phyloP scores from a whole-genome alignment of 1,140 invertebrate genomes.

The Aplysia californica region DNA sequence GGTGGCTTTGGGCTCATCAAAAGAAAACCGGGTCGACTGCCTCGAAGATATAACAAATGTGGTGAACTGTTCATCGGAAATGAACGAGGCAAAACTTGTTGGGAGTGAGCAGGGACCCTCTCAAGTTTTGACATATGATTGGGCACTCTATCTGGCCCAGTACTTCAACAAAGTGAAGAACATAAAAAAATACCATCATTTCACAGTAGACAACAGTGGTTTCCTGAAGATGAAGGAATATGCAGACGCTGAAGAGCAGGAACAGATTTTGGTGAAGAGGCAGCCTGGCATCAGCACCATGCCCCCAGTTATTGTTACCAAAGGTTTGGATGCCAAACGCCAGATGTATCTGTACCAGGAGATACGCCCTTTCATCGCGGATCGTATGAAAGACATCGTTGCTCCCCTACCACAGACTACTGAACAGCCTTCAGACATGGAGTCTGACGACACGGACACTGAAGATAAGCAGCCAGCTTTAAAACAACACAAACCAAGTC shows the following conservation, averaged over 20 bases:
- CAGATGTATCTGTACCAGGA: conserved; percentile 33
- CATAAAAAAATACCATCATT: conserved; percentile 18
- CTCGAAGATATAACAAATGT: conserved; percentile 21
- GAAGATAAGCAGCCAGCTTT: not conserved
- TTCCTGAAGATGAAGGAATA: not conserved
- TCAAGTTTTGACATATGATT: conserved; percentile 2
- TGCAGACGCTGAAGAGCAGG: not conserved
- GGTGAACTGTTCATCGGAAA: not conserved
- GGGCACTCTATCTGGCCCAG: not conserved
- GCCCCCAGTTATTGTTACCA: conserved; percentile 26
- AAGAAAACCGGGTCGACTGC: conserved; percentile 10
- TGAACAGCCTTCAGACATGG: not conserved
- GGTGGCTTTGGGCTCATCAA: conserved; percentile 23
- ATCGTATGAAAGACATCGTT: conserved; percentile 13
- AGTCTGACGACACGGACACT: not conserved
- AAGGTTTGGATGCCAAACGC: conserved; percentile 32
- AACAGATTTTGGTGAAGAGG: conserved; percentile 2
- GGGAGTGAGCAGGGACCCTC: not conserved
- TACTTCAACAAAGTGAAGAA: not conserved
- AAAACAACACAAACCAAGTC: not conserved
- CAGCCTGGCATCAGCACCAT: conserved; percentile 14
- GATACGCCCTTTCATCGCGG: conserved; percentile 23
- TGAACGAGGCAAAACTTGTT: not conserved
- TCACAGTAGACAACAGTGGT: not conserved
- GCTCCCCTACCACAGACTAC: not conserved